A percentile compares a stretch with the other conserved stretches of the same genome.
Conservation (phyloP, 2,888 invertebrate species). For the Cerastis leucographa region DNA sequence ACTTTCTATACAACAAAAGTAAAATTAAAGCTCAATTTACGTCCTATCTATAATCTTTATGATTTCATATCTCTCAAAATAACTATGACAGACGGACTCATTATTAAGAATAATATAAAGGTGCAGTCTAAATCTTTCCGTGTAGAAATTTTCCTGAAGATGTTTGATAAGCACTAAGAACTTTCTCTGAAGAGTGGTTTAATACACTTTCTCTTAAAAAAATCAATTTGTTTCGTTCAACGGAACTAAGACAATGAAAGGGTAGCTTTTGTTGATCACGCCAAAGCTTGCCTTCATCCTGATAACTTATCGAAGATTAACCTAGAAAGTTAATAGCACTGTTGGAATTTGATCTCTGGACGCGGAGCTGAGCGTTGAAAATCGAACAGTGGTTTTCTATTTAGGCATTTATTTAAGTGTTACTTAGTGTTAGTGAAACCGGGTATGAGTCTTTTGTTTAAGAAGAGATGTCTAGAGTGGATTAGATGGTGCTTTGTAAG, state of each 20-base stretch:
- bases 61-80: conserved; percentile 32
- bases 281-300: conserved; percentile 72
- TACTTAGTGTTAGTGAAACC: neutral
- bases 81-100: conserved; percentile 32
- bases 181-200: conserved; percentile 75
- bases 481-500: conserved; percentile 67
- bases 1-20: conserved; percentile 29
- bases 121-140: conserved; percentile 15
- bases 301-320: conserved; percentile 79
- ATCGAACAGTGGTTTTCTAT: neutral
- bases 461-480: conserved; percentile 72
- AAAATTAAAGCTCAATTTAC: conserved; percentile 10
- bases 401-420: neutral
- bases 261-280: conserved; percentile 74
- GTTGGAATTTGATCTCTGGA: neutral
- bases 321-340: conserved; percentile 74
- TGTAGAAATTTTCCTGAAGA: conserved; percentile 45
- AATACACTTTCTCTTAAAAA: conserved; percentile 81
- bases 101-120: conserved; percentile 35
- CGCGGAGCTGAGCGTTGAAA: neutral
- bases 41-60: conserved; percentile 41
- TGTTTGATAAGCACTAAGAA: conserved; percentile 62
- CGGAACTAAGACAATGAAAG: conserved; percentile 76
- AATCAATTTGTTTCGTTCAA: conserved; percentile 80
- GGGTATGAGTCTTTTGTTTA: conserved; percentile 75